Percentiles rank a stretch among this genome's conserved stretches.
Evolutionary conservation across 2,797 vertebrate genomes (phyloP).

Genomic region (Sarcophilus harrisii): DNA sequence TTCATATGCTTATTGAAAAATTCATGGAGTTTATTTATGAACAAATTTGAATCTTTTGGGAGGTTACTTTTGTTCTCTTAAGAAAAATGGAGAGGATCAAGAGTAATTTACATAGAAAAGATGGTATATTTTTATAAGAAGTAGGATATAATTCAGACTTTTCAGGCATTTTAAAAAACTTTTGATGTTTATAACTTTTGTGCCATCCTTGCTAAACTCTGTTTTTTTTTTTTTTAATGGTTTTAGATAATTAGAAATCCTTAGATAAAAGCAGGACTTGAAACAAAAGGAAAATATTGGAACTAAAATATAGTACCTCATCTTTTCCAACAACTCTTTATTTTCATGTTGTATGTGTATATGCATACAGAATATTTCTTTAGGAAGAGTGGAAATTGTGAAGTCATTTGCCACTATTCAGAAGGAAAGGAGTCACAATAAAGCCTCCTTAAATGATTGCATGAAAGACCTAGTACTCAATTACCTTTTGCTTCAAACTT

Average conservation of each 20-base stretch:
- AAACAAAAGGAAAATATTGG: neutral
- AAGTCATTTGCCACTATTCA: neutral
- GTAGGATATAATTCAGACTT: neutral
- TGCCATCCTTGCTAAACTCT: neutral
- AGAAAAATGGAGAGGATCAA: neutral
- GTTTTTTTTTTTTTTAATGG: neutral
- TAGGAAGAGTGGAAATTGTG: neutral
- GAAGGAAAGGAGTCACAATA: neutral
- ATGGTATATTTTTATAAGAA: neutral
- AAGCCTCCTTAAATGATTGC: neutral
- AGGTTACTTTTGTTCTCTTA: neutral
- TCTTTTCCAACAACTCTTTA: neutral
- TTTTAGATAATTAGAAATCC: neutral
- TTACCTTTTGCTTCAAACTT: neutral
- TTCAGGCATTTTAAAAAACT: slow-evolving; percentile 7
- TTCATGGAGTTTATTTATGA: neutral
- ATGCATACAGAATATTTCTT: neutral
- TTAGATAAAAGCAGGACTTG: neutral
- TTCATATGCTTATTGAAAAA: too few species aligned
- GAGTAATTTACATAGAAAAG: neutral
- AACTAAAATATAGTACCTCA: neutral
- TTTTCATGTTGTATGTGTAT: neutral
- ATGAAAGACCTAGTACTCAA: neutral
- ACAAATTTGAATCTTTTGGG: neutral
- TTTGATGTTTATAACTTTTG: neutral